Conservation (phyloP, 2,888 invertebrate species). For the Drosophila recens region DNA sequence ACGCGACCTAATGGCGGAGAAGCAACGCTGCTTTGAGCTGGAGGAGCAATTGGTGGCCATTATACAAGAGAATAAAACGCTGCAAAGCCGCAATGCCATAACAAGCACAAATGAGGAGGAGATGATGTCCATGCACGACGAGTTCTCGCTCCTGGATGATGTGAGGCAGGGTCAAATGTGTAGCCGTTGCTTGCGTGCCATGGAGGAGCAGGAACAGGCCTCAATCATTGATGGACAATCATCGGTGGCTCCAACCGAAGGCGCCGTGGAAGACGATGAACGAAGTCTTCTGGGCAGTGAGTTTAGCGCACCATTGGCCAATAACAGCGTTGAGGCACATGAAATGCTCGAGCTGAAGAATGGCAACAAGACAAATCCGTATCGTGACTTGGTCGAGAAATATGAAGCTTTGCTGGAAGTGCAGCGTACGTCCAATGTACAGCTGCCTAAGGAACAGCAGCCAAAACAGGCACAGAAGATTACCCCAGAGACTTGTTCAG, state of each 20-base stretch:
- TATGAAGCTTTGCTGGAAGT: constrained; percentile 93
- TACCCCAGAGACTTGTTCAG: constrained; percentile 33
- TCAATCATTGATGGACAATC: constrained; percentile 86
- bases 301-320: constrained; percentile 68
- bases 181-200: constrained; percentile 91
- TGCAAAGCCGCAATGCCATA: constrained; percentile 84
- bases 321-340: constrained; percentile 70
- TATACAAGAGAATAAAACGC: constrained; percentile 85
- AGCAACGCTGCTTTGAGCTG: constrained; percentile 90
- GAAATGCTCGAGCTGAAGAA: constrained; percentile 73
- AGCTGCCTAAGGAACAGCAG: constrained; percentile 88
- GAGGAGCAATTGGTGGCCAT: constrained; percentile 91
- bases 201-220: constrained; percentile 85
- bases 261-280: constrained; percentile 87
- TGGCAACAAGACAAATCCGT: constrained; percentile 87
- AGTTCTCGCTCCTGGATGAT: constrained; percentile 93
- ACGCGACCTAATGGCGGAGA: constrained; percentile 89
- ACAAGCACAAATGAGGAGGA: constrained; percentile 89
- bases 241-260: constrained; percentile 90
- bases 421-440: constrained; percentile 88
- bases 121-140: constrained; percentile 91
- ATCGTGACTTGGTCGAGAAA: constrained; percentile 93
- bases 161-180: constrained; percentile 95
- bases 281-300: constrained; percentile 86
- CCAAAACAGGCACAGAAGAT: constrained; percentile 86